Evolutionary conservation across 2,113 vertebrate species (phyloP).

Genomic region (Alethe diademata): DNA sequence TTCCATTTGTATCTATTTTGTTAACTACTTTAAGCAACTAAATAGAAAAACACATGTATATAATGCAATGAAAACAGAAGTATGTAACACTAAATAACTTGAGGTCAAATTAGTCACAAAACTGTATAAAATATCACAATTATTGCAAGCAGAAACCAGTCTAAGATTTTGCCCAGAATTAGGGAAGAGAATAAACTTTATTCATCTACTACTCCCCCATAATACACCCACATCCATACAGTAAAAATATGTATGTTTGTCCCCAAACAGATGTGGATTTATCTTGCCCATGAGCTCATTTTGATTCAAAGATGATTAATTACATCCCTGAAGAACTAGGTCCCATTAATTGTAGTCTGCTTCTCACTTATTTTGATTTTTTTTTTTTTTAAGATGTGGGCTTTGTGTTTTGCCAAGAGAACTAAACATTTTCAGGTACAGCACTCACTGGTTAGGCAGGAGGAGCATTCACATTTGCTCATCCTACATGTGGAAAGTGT

Average conservation of each 20-base stretch:
- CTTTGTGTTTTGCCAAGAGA: background rate
- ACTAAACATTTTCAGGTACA: background rate
- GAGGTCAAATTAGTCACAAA: background rate
- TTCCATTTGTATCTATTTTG: constrained; percentile 33
- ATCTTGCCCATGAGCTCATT: background rate
- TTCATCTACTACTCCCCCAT: background rate
- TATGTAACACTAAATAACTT: background rate
- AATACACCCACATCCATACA: background rate
- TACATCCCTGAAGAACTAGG: background rate
- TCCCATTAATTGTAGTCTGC: background rate
- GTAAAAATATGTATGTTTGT: background rate
- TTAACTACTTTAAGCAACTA: background rate
- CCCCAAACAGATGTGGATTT: background rate
- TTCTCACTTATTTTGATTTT: background rate
- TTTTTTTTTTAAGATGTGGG: background rate
- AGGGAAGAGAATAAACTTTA: background rate
- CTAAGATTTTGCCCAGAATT: background rate
- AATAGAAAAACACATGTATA: background rate
- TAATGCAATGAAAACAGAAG: constrained; percentile 4
- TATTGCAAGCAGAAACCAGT: background rate
- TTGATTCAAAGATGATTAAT: background rate
- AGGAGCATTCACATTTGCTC: background rate
- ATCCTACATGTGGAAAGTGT: background rate
- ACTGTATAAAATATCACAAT: background rate
- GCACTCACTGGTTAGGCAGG: background rate